Percentiles rank a stretch among this genome's conserved stretches.
Conservation (phyloP, 2,113 vertebrate species). For the Dipodomys stephensi region DNA sequence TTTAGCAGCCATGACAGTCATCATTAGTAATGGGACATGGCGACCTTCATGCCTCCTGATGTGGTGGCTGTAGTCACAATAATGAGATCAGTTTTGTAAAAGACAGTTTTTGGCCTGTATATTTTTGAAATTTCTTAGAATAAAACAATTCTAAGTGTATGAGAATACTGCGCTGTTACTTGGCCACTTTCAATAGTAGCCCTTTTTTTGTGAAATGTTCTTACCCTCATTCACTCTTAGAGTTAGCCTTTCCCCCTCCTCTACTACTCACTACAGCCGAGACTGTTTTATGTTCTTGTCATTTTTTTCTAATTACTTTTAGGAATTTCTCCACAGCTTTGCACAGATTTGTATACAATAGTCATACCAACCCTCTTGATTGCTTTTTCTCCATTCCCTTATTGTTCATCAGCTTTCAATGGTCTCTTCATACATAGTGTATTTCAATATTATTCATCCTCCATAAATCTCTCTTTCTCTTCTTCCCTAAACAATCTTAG, state of each 20-base stretch:
- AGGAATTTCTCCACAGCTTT: not conserved
- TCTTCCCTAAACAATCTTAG: too few species aligned
- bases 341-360: too few species aligned
- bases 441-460: too few species aligned
- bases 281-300: too few species aligned
- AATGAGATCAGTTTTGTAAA: not conserved
- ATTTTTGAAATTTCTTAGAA: conserved; percentile 32
- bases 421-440: too few species aligned
- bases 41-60: not conserved
- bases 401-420: too few species aligned
- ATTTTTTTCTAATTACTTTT: not conserved
- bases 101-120: not conserved
- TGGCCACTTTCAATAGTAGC: not conserved
- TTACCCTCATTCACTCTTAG: not conserved
- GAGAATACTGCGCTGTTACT: not conserved
- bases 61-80: not conserved
- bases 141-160: conserved; percentile 22
- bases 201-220: not conserved
- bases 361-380: too few species aligned
- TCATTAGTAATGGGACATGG: not conserved
- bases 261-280: too few species aligned
- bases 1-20: not conserved
- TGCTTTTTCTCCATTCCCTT: too few species aligned
- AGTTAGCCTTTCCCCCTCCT: too few species aligned
- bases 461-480: too few species aligned